A percentile compares a stretch with the other conserved stretches of the same genome.
Evolutionary conservation across 2,888 invertebrate species (phyloP).

Genomic region (Pharmacophagus antenor): DNA sequence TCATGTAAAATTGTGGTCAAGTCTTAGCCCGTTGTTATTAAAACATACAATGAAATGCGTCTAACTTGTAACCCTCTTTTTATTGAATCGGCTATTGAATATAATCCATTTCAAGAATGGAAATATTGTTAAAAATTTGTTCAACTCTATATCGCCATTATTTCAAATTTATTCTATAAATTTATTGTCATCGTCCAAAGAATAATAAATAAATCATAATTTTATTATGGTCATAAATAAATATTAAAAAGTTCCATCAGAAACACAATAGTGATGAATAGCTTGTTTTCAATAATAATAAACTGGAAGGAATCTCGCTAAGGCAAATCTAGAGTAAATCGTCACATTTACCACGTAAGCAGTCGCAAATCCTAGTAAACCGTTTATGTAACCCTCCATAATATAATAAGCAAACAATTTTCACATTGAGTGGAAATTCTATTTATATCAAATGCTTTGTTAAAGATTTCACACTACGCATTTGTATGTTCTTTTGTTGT

Average conservation of each 20-base stretch:
- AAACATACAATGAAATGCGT: too few relatives aligned
- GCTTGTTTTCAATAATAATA: conserved; percentile 4
- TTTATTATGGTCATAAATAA: background rate
- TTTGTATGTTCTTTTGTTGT: too few relatives aligned
- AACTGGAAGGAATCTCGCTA: background rate
- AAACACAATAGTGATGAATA: background rate
- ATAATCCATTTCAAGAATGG: too few relatives aligned
- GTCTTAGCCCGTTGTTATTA: too few relatives aligned
- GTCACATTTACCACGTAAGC: conserved; percentile 14
- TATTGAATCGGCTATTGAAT: too few relatives aligned
- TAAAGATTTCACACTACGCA: background rate
- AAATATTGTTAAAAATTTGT: too few relatives aligned
- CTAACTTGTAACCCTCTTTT: too few relatives aligned
- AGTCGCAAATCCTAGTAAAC: conserved; percentile 20
- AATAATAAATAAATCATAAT: background rate
- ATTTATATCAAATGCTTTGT: background rate
- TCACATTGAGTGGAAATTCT: background rate
- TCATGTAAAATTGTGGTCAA: too few relatives aligned
- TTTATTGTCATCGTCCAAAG: too few relatives aligned
- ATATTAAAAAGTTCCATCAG: background rate
- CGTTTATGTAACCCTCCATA: conserved; percentile 19
- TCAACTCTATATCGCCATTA: too few relatives aligned
- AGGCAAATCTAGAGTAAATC: conserved; percentile 6
- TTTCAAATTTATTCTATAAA: too few relatives aligned
- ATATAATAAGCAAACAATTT: conserved; percentile 18